Base-by-base conservation (phyloP, 2,797 vertebrate genomes). In the Siniperca obscura region DNA sequence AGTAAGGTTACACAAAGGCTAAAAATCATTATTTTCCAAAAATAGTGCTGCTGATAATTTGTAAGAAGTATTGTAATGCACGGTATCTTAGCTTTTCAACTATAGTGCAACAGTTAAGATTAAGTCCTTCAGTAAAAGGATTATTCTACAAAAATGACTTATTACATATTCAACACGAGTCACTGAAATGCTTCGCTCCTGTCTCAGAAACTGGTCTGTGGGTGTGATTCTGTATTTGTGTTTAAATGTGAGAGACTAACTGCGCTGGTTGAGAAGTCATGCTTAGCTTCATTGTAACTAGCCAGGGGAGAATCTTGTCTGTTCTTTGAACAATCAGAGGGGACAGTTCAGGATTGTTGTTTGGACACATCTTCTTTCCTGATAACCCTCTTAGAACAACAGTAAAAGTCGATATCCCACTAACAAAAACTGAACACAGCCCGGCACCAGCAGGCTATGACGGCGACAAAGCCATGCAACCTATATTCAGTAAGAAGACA, bases 401-500 rank as follows among this genome's bases (percentile, higher is more conserved):
- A 87, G 65, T 27, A 69, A 81, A 91, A 93, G 70, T 48, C 40
- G n/a, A 94, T 65, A 89, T 76, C 70, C 68, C 25, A 67, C 81
- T 83, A 72, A 91, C 82, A 88, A 83, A 86, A 82, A 70, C 11
- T 30, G 52, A 83, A 82, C 8, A 12, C 34, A 53, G 72, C 46
- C 27, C 25, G n/a, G 74, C 83, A 90, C 59, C 81, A 74, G 74
- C 53, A 61, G 71, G 64, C 38, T 55, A 3, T 3, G 62, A 27
- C 6, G 3, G 53, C 12, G 79, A 90, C 78, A 85, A 85, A 90
- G 75, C 21, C 27, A 7, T 0, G 67, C 70, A 70, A 85, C 72
- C 89, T 88, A 92, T 91, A 91, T 86, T 86, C 22, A 48, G 91
- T 90, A 92, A 93, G 86, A 80, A 48, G 86, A 89, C 77, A 88